phyloP scores from a whole-genome alignment of 2,797 vertebrate genomes.

The Pelochelys cantorii region DNA sequence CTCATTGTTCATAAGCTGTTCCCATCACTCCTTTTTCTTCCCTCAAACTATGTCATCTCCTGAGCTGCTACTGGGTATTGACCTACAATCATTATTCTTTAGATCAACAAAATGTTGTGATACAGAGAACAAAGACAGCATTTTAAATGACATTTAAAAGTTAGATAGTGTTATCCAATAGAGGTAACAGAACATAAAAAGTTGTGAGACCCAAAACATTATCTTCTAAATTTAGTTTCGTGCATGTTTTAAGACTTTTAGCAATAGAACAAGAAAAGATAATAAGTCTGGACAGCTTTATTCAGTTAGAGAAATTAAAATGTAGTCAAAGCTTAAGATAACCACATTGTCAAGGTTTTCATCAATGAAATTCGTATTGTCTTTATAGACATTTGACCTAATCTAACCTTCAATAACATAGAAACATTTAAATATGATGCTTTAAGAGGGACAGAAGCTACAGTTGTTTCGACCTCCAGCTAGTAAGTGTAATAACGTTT shows the following conservation, averaged over 20 bases:
- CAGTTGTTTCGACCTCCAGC: not conserved
- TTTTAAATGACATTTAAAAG: slow-evolving; percentile 2
- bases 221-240: not conserved
- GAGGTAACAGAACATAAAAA: not conserved
- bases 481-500: not conserved
- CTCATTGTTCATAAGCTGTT: not conserved
- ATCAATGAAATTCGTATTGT: not conserved
- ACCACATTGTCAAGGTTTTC: not conserved
- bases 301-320: not conserved
- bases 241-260: not conserved
- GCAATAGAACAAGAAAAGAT: not conserved
- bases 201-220: not conserved
- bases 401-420: not conserved
- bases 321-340: not conserved
- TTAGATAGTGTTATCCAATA: not conserved
- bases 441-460: not conserved
- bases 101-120: not conserved
- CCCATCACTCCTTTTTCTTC: not conserved
- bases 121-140: slow-evolving; percentile 7
- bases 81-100: fast-evolving
- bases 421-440: not conserved
- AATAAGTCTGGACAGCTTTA: not conserved
- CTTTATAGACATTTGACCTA: not conserved
- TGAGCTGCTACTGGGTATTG: not conserved
- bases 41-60: not conserved